These are phyloP conservation scores for Delia radicum DNA, from an alignment of 1,140 invertebrate species.

Conservation along the genomic window DNA sequence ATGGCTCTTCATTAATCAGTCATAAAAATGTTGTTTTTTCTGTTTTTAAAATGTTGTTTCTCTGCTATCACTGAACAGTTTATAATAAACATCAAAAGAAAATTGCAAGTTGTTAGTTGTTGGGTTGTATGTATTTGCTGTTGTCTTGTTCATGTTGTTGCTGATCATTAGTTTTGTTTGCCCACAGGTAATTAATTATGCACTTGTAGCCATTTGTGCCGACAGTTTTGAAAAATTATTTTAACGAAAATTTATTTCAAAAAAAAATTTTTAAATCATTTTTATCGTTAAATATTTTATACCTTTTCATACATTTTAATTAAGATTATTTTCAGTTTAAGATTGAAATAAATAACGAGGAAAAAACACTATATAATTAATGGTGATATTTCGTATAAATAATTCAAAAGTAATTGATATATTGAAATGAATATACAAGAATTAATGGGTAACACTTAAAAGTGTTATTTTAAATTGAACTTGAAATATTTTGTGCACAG, in stretches of 20 bases:
- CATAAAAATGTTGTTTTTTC: too few relatives aligned
- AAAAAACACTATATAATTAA: neutral
- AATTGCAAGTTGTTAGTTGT: neutral
- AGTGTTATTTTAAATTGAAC: too few relatives aligned
- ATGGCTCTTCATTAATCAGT: constrained; percentile 1
- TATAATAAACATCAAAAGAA: neutral
- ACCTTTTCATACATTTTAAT: constrained; percentile 10
- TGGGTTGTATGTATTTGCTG: neutral
- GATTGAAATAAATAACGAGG: neutral
- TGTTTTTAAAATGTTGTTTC: neutral
- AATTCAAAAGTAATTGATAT: too few relatives aligned
- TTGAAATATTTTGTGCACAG: too few relatives aligned
- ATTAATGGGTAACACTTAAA: too few relatives aligned
- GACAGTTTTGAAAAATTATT: neutral
- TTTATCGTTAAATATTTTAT: neutral
- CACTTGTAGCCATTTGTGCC: constrained; percentile 2
- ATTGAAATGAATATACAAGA: too few relatives aligned
- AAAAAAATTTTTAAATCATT: neutral
- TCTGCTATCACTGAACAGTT: constrained; percentile 1
- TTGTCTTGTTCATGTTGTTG: neutral
- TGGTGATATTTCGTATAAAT: neutral
- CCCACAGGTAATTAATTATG: constrained; percentile 9
- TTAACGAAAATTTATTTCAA: neutral
- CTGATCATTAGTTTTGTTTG: constrained; percentile 9
- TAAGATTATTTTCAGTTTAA: neutral